Base-by-base conservation (phyloP, 2,888 invertebrate genomes). In the Sphaerophoria rueppellii region DNA sequence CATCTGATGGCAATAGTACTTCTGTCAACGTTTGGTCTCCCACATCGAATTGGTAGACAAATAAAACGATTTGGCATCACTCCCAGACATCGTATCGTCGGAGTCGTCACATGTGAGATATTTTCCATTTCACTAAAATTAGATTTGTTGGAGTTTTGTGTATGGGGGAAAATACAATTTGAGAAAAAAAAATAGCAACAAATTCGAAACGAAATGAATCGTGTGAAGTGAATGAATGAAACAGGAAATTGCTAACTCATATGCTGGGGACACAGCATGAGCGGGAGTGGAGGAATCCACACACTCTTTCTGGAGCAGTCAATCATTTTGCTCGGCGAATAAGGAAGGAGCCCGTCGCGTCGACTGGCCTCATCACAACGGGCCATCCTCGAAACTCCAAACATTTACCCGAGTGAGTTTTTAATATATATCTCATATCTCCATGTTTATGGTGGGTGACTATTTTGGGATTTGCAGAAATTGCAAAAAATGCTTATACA, bases 41-140 rank as follows among this genome's bases (percentile, higher is more conserved):
- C 75, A 72, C 67, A 75, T 63, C 63, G 57, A 69, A 80, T 69
- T 74, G 73, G 70, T 60, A 69, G 67, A 79, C 79, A 82, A 82
- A 75, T 83, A 80, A 83, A 83, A 80, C 80, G 85, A 77, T 85
- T 81, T 85, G 85, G 85, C 85, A 81, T 70, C 76, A 72, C 76
- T 85, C 85, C 85, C 85, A 77, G 69, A 76, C 81, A 69, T 78
- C 69, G 57, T 24, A 24, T 24, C 24, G 24, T 24, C 24, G 24
- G 24, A 24, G 24, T 67, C 76, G 77, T 61, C 80, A 50, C 61
- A 72, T 81, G 24, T 76, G 52, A 60, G 58, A 67, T 72, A 57
- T 73, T 72, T 69, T 70, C 76, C 79, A 71, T 75, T 83, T 75
- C 75, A 75, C 79, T 71, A 67, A 79, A 72, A 82, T 76, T 67